Evolutionary conservation across 2,113 vertebrate species (phyloP), one percentile per base, ranked within the genome.

Genomic region (Scopus umbretta): DNA sequence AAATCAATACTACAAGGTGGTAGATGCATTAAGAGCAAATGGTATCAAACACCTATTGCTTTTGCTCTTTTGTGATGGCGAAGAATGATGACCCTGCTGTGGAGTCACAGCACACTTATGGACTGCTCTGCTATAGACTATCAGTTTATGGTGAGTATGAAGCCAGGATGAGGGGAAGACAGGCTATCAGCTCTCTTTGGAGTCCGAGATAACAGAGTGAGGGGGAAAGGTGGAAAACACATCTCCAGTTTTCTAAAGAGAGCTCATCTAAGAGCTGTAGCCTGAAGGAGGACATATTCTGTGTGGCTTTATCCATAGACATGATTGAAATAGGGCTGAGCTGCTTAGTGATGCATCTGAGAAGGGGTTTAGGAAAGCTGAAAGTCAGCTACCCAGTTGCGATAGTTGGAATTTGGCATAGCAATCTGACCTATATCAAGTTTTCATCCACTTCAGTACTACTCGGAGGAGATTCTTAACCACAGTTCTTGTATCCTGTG

Each of bases 381-480:
- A 92, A 93, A 84, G 23, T 53, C 75, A 61, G 42, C 66, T 68
- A 38, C 34, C 27, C 65, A 19, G 2, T 94, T 36, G 73, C 62
- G 21, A 68, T 63, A 89, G 68, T 3, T 70, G 67, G 88, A 90
- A 86, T 85, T 56, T 94, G 93, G 88, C 93, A 88, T 23, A 66
- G 67, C 66, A 74, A 30, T 45, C 50, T 67, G 62, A 88, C 49
- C 68, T 80, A 73, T 73, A 91, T 91, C 83, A 89, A 92, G 59
- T 94, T 97, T 80, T 84, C 92, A 91, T 76, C 53, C 79, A 63
- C 79, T 86, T 79, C 9, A 88, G 45, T 62, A 52, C 78, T 78
- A 63, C 49, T 89, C 96, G 94, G 94, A 97, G 50, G 53, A 91
- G 55, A 75, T 68, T 83, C 88, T 58, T 62, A 86, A 88, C 82